Evolutionary conservation across 2,113 vertebrate species (phyloP).

Genomic region (Lasiurus cinereus): DNA sequence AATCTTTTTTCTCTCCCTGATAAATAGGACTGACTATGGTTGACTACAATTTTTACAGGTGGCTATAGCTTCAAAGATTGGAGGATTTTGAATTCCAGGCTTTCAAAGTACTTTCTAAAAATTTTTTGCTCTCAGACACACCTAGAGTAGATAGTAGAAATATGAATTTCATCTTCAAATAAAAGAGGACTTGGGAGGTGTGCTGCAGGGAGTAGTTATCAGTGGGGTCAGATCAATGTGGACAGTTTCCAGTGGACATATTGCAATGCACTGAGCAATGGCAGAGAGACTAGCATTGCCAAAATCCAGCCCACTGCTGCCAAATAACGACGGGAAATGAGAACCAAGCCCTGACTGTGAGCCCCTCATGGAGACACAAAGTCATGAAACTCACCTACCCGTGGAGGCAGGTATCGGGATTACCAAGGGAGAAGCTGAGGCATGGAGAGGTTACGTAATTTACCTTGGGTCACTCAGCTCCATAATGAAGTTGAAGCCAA

Average conservation of each 20-base stretch:
- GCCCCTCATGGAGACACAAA: not conserved
- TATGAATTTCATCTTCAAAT: conserved; percentile 63
- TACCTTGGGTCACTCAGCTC: not conserved
- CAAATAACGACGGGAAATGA: not conserved
- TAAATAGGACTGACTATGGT: conserved; percentile 43
- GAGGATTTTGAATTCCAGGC: conserved; percentile 62
- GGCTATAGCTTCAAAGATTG: conserved; percentile 73
- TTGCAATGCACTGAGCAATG: fast-evolving
- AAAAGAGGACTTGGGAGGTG: not conserved
- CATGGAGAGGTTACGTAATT: not conserved
- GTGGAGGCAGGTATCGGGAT: not conserved
- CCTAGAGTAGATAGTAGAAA: conserved; percentile 61
- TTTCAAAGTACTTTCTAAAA: conserved; percentile 18
- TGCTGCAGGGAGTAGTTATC: not conserved
- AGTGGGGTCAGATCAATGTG: not conserved
- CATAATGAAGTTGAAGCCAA: not conserved
- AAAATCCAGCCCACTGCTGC: not conserved
- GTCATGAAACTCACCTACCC: not conserved
- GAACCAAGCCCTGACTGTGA: not conserved
- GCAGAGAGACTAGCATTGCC: fast-evolving
- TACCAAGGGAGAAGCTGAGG: not conserved
- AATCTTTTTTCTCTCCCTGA: conserved; percentile 26
- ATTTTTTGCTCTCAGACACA: conserved; percentile 9
- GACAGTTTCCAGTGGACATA: not conserved
- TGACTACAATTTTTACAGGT: conserved; percentile 57